Conservation (phyloP, 2,797 vertebrate genomes). For the Hapalemur alaotrensis region DNA sequence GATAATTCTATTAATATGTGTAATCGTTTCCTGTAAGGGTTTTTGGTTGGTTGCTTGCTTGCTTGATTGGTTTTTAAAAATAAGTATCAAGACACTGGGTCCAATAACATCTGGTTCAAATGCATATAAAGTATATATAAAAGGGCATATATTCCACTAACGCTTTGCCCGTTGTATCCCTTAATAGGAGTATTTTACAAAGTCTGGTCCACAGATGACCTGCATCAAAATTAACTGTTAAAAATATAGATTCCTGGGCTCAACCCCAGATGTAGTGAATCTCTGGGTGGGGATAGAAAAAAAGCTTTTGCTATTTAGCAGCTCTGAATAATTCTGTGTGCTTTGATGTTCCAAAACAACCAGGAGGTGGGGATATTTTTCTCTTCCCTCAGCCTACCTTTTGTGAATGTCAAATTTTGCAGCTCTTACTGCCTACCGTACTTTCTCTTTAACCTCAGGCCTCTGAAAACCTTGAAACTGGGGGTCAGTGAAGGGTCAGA, state of each 20-base stretch:
- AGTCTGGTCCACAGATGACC: neutral
- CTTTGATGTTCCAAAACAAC: neutral
- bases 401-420: neutral
- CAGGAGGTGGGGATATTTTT: neutral
- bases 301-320: neutral
- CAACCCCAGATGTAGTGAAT: neutral
- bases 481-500: neutral
- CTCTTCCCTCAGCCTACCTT: neutral
- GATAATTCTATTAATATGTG: neutral
- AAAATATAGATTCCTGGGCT: neutral
- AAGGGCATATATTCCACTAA: neutral
- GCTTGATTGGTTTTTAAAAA: neutral
- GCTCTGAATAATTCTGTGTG: neutral
- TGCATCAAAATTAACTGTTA: neutral
- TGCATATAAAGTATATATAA: neutral
- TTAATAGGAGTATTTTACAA: neutral
- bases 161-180: neutral
- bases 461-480: neutral
- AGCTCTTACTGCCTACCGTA: neutral
- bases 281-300: neutral
- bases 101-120: neutral
- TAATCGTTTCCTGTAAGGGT: neutral
- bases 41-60: neutral
- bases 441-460: neutral
- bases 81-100: neutral